phyloP scores from a whole-genome alignment of 2,888 invertebrate species.

The Melieria omissa region DNA sequence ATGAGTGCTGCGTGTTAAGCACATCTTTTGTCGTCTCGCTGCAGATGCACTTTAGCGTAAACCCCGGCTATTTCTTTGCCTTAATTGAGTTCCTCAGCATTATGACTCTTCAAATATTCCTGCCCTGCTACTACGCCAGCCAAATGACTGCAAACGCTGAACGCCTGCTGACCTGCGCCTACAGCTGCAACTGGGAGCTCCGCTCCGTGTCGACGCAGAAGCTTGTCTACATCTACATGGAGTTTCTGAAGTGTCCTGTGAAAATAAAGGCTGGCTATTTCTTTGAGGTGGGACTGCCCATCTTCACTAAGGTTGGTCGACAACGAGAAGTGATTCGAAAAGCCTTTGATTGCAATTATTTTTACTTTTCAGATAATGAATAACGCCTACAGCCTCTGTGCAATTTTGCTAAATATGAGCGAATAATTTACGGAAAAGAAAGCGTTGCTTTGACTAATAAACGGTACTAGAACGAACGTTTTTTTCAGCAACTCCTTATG shows the following conservation, averaged over 20 bases:
- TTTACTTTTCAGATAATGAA: slow-evolving; percentile 29
- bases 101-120: slow-evolving; percentile 57
- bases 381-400: slow-evolving; percentile 43
- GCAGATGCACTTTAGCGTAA: slow-evolving; percentile 45
- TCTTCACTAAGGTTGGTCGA: too few relatives aligned
- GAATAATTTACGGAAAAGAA: too few relatives aligned
- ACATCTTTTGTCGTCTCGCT: too few relatives aligned
- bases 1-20: too few relatives aligned
- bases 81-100: slow-evolving; percentile 52
- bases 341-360: too few relatives aligned
- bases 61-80: slow-evolving; percentile 45
- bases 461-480: too few relatives aligned
- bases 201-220: slow-evolving; percentile 51
- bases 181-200: slow-evolving; percentile 54
- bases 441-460: too few relatives aligned
- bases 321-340: too few relatives aligned
- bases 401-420: slow-evolving; percentile 41
- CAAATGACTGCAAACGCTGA: slow-evolving; percentile 53
- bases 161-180: slow-evolving; percentile 49
- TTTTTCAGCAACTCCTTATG: too few relatives aligned
- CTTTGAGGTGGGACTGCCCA: too few relatives aligned
- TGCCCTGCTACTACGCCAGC: slow-evolving; percentile 60
- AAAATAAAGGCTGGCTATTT: slow-evolving; percentile 53
- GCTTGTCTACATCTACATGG: slow-evolving; percentile 55
- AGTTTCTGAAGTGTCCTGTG: slow-evolving; percentile 54